These are phyloP conservation scores for Hyles lineata DNA, from an alignment of 2,888 invertebrate genomes.

Conservation along the genomic window DNA sequence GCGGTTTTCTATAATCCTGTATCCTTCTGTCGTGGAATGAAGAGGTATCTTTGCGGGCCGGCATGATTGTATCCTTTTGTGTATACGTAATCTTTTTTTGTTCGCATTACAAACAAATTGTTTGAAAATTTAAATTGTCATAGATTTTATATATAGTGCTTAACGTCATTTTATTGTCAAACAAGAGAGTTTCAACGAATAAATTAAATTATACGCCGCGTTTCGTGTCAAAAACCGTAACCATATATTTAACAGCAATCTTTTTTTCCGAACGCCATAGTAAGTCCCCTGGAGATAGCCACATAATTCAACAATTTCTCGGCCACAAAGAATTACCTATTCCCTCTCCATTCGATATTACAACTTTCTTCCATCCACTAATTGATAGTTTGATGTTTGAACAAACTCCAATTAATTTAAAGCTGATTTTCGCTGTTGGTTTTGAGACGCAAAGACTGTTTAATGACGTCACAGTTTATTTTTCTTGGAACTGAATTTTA, in stretches of 20 bases:
- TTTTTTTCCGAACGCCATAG: background rate
- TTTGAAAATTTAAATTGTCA: no score
- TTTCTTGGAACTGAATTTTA: no score
- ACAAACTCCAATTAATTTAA: background rate
- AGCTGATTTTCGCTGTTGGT: no score
- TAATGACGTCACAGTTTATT: no score
- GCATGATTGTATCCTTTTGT: no score
- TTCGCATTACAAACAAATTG: no score
- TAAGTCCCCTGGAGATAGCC: background rate
- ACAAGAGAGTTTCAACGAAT: no score
- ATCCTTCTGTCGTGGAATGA: no score
- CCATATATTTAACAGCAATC: background rate
- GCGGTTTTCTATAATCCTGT: no score
- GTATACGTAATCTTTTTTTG: no score
- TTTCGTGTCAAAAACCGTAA: background rate
- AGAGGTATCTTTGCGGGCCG: no score
- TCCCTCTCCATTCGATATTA: background rate
- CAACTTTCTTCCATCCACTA: background rate
- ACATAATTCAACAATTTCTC: background rate
- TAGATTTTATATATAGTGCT: background rate
- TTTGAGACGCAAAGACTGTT: no score
- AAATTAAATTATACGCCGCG: background rate
- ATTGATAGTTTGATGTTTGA: background rate
- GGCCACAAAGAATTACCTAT: background rate
- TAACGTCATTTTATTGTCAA: background rate